Evolutionary conservation across 2,797 vertebrate species (phyloP).

Genomic region (Rousettus madagascariensis): DNA sequence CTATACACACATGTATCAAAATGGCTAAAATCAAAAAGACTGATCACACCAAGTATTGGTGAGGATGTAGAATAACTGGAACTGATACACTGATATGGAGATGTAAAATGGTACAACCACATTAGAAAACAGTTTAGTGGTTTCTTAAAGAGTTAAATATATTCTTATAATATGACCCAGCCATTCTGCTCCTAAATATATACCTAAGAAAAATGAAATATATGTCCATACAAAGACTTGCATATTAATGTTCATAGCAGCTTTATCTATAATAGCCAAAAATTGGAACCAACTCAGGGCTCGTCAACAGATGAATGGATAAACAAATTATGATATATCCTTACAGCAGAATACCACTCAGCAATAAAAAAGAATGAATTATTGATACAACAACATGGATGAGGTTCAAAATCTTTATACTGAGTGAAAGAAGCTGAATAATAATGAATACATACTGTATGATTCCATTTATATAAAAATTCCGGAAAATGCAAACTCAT

Average conservation of each 20-base stretch:
- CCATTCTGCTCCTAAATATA: not conserved
- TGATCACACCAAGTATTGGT: not conserved
- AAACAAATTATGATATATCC: not conserved
- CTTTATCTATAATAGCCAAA: not conserved
- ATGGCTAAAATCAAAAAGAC: constrained; percentile 25
- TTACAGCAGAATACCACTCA: not conserved
- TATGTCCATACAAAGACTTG: constrained; percentile 25
- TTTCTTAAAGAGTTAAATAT: constrained; percentile 48
- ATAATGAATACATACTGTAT: not conserved
- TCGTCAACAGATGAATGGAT: not conserved
- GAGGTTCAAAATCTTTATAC: constrained; percentile 11
- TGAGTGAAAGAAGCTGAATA: constrained; percentile 8
- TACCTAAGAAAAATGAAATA: constrained; percentile 41
- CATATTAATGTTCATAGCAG: not conserved
- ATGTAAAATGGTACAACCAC: not conserved
- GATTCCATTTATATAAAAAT: not conserved
- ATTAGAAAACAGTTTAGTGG: constrained; percentile 5
- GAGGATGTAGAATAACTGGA: not conserved
- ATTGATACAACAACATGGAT: not conserved
- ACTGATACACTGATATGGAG: not conserved
- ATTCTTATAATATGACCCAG: not conserved
- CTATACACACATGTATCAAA: not conserved
- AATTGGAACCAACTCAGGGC: not conserved
- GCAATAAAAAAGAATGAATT: not conserved
- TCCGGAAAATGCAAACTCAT: not conserved